A percentile compares a stretch with the other conserved stretches of the same genome.
Evolutionary conservation across 2,888 invertebrate species (phyloP).

Genomic region (Ornithoptera priamus): DNA sequence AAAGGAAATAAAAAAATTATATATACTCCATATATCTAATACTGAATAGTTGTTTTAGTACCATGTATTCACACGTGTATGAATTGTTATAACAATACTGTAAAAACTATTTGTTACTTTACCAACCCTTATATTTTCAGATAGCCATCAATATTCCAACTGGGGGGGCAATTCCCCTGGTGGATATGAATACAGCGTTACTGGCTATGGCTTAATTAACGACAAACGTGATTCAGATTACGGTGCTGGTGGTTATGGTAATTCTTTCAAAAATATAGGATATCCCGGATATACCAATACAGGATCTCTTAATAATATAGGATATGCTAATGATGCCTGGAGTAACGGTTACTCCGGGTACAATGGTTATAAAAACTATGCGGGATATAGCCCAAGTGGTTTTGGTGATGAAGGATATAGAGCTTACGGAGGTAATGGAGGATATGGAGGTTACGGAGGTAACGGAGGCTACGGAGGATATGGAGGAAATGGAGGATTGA

Average conservation of each 20-base stretch:
- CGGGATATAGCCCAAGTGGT: slow-evolving; percentile 25
- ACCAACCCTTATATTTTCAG: slow-evolving; percentile 29
- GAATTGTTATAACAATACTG: not conserved
- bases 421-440: slow-evolving; percentile 28
- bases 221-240: slow-evolving; percentile 33
- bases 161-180: slow-evolving; percentile 57
- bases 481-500: slow-evolving; percentile 80
- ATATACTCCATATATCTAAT: too few species aligned
- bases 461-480: slow-evolving; percentile 80
- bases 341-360: slow-evolving; percentile 22
- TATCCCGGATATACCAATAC: slow-evolving; percentile 28
- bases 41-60: too few species aligned
- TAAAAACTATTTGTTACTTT: not conserved
- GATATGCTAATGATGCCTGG: not conserved
- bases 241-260: slow-evolving; percentile 35
- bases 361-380: slow-evolving; percentile 24
- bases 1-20: too few species aligned
- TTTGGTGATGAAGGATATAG: slow-evolving; percentile 29
- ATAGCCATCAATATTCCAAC: slow-evolving; percentile 49
- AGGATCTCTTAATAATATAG: slow-evolving; percentile 32
- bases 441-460: slow-evolving; percentile 38
- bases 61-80: not conserved
- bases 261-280: slow-evolving; percentile 25
- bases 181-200: slow-evolving; percentile 43
- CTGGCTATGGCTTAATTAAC: slow-evolving; percentile 37